phyloP scores from a whole-genome alignment of 1,140 invertebrate genomes.

The Drosophila nikananu region DNA sequence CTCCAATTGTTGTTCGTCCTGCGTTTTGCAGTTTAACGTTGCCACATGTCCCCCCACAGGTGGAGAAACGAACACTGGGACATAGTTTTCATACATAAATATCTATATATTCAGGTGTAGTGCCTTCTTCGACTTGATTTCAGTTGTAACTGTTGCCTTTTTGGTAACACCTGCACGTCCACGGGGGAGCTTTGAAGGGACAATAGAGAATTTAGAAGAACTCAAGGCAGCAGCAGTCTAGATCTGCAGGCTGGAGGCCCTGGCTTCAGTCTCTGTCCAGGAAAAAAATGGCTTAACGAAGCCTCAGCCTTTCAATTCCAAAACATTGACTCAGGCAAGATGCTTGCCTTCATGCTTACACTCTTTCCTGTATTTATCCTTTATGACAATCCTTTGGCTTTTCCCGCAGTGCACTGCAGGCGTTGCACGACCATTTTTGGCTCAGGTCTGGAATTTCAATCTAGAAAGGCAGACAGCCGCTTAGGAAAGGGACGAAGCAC shows the following conservation, averaged over 20 bases:
- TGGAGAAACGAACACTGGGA: not conserved
- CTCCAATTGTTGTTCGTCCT: not conserved
- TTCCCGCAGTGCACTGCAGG: constrained; percentile 7
- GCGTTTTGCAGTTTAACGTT: constrained; percentile 6
- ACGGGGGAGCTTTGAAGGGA: not conserved
- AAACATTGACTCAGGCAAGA: not conserved
- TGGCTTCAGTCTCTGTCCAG: not conserved
- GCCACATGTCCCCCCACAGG: constrained; percentile 23
- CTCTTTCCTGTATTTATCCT: not conserved
- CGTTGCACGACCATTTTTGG: constrained; percentile 9
- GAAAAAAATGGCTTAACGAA: not conserved
- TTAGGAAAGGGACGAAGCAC: constrained; percentile 1
- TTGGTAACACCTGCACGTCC: not conserved
- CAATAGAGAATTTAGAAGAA: no score
- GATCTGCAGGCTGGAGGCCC: not conserved
- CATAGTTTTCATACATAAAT: not conserved
- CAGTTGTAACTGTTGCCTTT: not conserved
- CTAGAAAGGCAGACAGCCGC: constrained; percentile 29
- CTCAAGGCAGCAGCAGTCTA: not conserved
- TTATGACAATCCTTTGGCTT: not conserved
- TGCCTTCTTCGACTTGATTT: not conserved
- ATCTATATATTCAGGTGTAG: not conserved
- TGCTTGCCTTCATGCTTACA: not conserved
- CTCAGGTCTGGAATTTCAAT: constrained; percentile 56
- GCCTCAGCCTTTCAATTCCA: not conserved